Percentiles rank a stretch among this genome's conserved stretches.
These are phyloP conservation scores for Heliconius hewitsoni DNA, from an alignment of 1,140 invertebrate genomes.

Conservation along the genomic window DNA sequence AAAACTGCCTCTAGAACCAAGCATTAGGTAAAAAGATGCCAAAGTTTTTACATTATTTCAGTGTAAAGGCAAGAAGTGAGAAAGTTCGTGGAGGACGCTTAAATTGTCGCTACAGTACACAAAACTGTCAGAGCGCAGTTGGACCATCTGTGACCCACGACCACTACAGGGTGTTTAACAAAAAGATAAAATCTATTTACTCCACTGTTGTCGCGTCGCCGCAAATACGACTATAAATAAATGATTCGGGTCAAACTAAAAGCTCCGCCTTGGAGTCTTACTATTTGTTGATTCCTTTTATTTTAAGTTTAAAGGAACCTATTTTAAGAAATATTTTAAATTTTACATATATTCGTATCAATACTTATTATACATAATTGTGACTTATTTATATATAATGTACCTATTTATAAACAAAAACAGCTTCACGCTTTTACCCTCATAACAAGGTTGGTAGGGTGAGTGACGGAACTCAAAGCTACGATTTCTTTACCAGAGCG, in stretches of 20 bases:
- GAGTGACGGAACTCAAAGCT: too few species aligned
- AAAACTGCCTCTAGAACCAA: slow-evolving; percentile 18
- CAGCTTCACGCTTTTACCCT: not conserved
- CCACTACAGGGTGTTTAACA: slow-evolving; percentile 12
- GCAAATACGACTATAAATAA: slow-evolving; percentile 22
- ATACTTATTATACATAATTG: too few species aligned
- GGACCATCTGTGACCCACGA: slow-evolving; percentile 31
- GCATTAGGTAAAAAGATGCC: slow-evolving; percentile 30
- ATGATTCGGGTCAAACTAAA: not conserved
- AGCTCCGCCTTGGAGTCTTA: not conserved
- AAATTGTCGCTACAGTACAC: slow-evolving; percentile 35
- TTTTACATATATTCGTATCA: too few species aligned
- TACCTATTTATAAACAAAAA: too few species aligned
- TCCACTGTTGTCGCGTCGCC: slow-evolving; percentile 6
- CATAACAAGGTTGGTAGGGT: too few species aligned
- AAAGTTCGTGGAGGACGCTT: slow-evolving; percentile 33
- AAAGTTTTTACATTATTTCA: slow-evolving; percentile 34
- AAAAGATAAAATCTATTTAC: slow-evolving; percentile 25
- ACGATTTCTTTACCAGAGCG: not conserved
- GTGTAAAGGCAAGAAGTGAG: slow-evolving; percentile 31
- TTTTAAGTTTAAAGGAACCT: too few species aligned
- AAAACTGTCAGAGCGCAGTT: slow-evolving; percentile 28
- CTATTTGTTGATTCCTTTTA: not conserved
- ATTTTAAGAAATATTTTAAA: too few species aligned
- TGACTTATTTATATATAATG: too few species aligned